Base-by-base conservation (phyloP, 2,888 invertebrate genomes). In the Aradus depressus region DNA sequence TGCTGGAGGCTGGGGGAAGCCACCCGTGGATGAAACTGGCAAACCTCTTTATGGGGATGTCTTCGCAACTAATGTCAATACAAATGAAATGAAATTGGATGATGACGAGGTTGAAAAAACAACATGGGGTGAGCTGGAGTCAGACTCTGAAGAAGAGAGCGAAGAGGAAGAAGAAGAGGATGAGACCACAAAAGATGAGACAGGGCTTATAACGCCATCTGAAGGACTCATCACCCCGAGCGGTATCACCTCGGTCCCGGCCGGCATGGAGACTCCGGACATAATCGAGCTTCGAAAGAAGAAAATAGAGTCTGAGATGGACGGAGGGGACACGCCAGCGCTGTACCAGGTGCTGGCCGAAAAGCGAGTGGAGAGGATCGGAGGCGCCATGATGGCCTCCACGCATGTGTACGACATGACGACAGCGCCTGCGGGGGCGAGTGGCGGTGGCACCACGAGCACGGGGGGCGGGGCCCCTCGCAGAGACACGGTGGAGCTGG, bases 1-100 rank as follows among this genome's bases (percentile, higher is more conserved):
- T 71, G 96, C 97, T 1, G 98, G 95, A 32, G 97, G 97, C 22
- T 98, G 97, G 97, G 97, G 98, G 54, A 98, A 98, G 68, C 98
- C 98, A 10, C 98, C 98, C 0, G 98, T 98, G 0, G 98, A 98
- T 70, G 97, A 97, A 70, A 84, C 83, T 56, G 98, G 98, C 31
- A 87, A 93, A 67, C 98, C 98, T 1, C 72, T 98, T 1, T 99
- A 99, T 66, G 98, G 98, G 2, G 98, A 98, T 69, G 98, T 98
- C 2, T 99, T 98, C 66, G 97, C 97, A 4, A 84, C 89, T 12
- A 80, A 53, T 12, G 41, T 43, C 8, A 49, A 41, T 35, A 23
- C 47, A 4, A 48, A 47, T 38, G 56, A 56, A 31, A 49, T 53
- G 19, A 56, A 53, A 34, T 31, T 80, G 4, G 79, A 81, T 61